phyloP scores from a whole-genome alignment of 2,888 invertebrate species.

The Zele albiditarsus region DNA sequence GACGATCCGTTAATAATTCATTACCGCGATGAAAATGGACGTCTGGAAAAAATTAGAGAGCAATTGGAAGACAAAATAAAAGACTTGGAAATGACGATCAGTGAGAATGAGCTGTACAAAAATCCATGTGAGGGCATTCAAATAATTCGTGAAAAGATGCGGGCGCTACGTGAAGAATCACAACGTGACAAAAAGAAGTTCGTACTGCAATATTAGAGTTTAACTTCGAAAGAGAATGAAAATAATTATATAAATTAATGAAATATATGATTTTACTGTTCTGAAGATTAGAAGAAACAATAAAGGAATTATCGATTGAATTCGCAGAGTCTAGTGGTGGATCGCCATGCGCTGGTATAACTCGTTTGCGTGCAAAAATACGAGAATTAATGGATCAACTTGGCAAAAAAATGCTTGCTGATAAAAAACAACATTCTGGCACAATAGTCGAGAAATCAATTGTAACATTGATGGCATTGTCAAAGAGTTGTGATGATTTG shows the following conservation, averaged over 20 bases:
- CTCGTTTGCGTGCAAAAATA: constrained; percentile 64
- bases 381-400: constrained; percentile 61
- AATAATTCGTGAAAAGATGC: constrained; percentile 58
- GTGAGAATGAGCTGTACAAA: constrained; percentile 59
- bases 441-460: constrained; percentile 60
- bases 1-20: constrained; percentile 64
- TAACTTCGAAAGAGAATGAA: background rate
- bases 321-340: constrained; percentile 61
- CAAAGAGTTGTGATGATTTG: constrained; percentile 58
- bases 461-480: constrained; percentile 59
- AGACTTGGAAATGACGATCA: constrained; percentile 60
- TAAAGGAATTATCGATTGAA: constrained; percentile 57
- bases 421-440: constrained; percentile 19
- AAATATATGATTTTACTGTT: constrained; percentile 3
- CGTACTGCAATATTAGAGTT: background rate
- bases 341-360: constrained; percentile 62
- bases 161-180: constrained; percentile 55
- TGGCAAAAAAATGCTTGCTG: constrained; percentile 57
- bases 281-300: constrained; percentile 60
- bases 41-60: constrained; percentile 59
- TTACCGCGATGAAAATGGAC: constrained; percentile 62
- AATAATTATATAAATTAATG: background rate
- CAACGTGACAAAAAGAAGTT: constrained; percentile 63
- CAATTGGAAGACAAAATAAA: constrained; percentile 60
- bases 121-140: constrained; percentile 58